These are phyloP conservation scores for Tupaia chinensis DNA, from an alignment of 2,113 vertebrate species.

Conservation along the genomic window DNA sequence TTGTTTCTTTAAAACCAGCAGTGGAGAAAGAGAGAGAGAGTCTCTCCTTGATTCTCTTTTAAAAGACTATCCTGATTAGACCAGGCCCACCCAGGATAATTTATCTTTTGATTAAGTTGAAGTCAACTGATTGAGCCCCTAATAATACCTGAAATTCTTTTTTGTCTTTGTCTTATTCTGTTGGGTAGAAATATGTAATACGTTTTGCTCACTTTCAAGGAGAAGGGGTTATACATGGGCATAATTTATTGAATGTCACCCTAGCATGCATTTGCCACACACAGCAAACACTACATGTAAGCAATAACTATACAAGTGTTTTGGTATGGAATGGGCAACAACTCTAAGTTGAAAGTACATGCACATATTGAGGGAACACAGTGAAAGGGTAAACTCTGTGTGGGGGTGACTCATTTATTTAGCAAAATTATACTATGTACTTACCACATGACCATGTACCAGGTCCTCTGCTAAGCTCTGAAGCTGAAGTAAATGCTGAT, in stretches of 20 bases:
- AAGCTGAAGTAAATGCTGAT: background rate
- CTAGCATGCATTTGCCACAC: background rate
- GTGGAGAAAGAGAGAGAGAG: background rate
- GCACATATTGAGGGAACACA: background rate
- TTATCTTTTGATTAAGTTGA: background rate
- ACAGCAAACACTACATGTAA: conserved; percentile 16
- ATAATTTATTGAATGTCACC: background rate
- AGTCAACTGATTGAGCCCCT: background rate
- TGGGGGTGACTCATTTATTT: background rate
- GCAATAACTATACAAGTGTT: background rate
- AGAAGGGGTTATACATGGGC: background rate
- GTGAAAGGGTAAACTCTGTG: background rate
- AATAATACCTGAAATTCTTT: conserved; percentile 5
- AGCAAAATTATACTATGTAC: background rate
- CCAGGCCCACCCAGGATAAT: background rate
- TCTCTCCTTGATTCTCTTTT: background rate
- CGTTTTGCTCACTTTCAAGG: background rate
- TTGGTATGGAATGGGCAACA: background rate
- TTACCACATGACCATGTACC: background rate
- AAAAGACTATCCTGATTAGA: background rate
- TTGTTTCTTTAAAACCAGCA: conserved; percentile 13
- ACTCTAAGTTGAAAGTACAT: background rate
- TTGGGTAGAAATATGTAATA: conserved; percentile 35
- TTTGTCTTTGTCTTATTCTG: conserved; percentile 26
- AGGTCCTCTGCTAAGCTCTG: background rate